Evolutionary conservation across 2,888 invertebrate genomes (phyloP), one percentile per base, ranked within the genome.

Genomic region (Plagodis pulveraria): DNA sequence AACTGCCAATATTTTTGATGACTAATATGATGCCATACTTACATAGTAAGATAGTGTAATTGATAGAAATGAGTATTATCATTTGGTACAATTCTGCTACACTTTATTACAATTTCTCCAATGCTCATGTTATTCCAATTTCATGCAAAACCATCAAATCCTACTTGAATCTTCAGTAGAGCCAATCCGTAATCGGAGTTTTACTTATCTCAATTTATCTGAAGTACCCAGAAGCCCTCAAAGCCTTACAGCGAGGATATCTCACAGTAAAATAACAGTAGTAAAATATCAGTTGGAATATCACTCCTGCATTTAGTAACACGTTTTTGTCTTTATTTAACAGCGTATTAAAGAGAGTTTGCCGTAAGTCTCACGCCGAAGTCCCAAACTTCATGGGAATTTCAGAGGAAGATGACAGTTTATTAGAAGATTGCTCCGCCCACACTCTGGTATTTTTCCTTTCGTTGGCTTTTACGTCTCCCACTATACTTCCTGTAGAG

Each of bases 181-280:
- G 49, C 60, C 56, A 40, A 44, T 44, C 56, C 49, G 45, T 61
- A 53, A 56, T 56, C 60, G 52, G 56, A 56, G 51, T 56, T 61
- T 56, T 61, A 61, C 60, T 58, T 60, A 57, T 63, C 60, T 63
- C 60, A 46, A 57, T 61, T 53, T 55, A 63, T 58, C 49, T 46
- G 46, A 49, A 42, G 50, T 48, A 55, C 52, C 63, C 55, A 22
- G 50, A 38, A 49, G 33, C 50, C 50, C 49, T 54, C 44, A 48
- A 54, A 52, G 50, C 57, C 58, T 8, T 58, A 11, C 54, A 35
- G n/a, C 11, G 38, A 40, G 51, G 48, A 54, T 51, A 40, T 40
- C 9, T 6, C 56, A 52, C 55, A 59, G 59, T 11, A 6, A 44
- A 44, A 46, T n/a, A 35, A 10, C 41, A 56, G 32, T 46, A 40